Conservation (phyloP, 2,797 vertebrate species). For the Cossypha heuglini region DNA sequence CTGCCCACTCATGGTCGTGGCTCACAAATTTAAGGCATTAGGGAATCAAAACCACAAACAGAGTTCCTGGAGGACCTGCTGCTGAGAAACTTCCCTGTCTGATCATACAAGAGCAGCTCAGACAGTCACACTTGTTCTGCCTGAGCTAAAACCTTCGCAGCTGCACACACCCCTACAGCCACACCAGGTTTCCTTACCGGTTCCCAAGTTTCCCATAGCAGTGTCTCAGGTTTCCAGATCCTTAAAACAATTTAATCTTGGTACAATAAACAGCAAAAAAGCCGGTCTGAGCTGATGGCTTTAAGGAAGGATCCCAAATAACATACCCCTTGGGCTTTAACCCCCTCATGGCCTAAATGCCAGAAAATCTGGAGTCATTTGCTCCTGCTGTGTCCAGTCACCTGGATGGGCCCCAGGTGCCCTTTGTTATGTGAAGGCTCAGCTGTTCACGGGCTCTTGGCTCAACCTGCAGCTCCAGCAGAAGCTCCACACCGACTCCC, state of each 20-base stretch:
- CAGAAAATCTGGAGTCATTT: background rate
- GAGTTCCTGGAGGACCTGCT: background rate
- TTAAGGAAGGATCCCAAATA: accelerated
- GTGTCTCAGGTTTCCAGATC: too few species aligned
- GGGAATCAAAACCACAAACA: background rate
- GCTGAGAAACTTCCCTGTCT: background rate
- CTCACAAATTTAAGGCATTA: background rate
- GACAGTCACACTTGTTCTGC: accelerated
- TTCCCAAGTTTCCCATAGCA: background rate
- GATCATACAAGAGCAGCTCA: accelerated
- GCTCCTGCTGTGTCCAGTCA: background rate
- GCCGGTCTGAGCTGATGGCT: accelerated
- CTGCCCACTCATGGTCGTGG: background rate
- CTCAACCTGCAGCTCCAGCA: too few species aligned
- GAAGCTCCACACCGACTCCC: accelerated
- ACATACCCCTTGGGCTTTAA: accelerated
- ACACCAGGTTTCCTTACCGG: accelerated
- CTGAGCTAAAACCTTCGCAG: accelerated
- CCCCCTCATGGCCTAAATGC: accelerated
- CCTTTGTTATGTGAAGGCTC: background rate
- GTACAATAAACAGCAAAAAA: background rate
- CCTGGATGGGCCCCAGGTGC: background rate
- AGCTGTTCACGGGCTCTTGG: background rate
- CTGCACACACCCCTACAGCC: background rate
- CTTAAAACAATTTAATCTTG: background rate